Conservation (phyloP, 2,113 vertebrate species). For the Sprattus sprattus region DNA sequence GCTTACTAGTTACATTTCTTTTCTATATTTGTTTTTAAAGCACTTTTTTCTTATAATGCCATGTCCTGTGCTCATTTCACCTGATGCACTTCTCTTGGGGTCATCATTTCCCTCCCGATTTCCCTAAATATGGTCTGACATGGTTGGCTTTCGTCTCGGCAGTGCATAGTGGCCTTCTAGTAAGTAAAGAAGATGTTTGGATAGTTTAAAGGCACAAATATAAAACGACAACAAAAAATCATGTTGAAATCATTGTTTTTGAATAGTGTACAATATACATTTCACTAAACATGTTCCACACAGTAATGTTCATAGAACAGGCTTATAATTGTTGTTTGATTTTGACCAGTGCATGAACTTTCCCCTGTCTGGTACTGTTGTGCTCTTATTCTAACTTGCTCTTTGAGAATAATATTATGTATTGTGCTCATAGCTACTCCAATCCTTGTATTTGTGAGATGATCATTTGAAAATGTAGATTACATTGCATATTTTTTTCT, state of each 20-base stretch:
- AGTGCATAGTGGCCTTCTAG: not conserved
- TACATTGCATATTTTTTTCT: not conserved
- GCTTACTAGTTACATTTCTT: conserved; percentile 2
- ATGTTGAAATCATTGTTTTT: not conserved
- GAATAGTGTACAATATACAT: not conserved
- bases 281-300: not conserved
- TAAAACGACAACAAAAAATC: not conserved
- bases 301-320: not conserved
- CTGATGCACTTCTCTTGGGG: not conserved
- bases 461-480: conserved; percentile 21
- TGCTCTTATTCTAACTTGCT: conserved; percentile 43
- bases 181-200: not conserved
- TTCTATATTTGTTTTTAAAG: not conserved
- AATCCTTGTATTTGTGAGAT: conserved; percentile 20
- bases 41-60: not conserved
- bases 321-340: not conserved
- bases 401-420: conserved; percentile 38
- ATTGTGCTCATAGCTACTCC: conserved; percentile 37
- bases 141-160: not conserved
- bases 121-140: not conserved
- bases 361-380: conserved; percentile 33
- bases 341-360: conserved; percentile 1
- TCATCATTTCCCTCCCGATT: not conserved
- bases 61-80: conserved; percentile 2
- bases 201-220: not conserved